A percentile compares a stretch with the other conserved stretches of the same genome.
Evolutionary conservation across 2,113 vertebrate genomes (phyloP).

Genomic region (Antechinus flavipes): DNA sequence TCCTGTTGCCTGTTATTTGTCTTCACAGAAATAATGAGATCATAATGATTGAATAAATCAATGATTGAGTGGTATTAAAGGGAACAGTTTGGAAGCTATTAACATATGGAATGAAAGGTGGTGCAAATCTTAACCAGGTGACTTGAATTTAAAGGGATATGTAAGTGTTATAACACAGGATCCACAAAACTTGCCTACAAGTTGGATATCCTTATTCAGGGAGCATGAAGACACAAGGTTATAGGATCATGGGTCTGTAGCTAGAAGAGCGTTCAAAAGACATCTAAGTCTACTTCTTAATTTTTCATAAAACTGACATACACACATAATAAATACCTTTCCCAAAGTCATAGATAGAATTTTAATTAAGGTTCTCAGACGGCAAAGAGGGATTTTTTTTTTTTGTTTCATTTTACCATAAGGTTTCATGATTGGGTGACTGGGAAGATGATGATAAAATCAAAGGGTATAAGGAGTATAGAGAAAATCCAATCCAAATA

Average conservation of each 20-base stretch:
- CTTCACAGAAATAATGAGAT: background rate
- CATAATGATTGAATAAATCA: background rate
- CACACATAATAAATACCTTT: background rate
- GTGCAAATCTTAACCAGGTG: background rate
- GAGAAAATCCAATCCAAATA: background rate
- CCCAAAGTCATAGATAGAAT: background rate
- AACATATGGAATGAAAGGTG: background rate
- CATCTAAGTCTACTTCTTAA: background rate
- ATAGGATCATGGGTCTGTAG: background rate
- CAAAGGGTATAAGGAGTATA: background rate
- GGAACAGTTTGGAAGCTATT: background rate
- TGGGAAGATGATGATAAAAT: background rate
- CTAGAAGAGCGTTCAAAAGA: background rate
- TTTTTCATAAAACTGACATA: background rate
- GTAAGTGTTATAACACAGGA: background rate
- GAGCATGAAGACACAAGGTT: background rate
- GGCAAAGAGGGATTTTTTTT: background rate
- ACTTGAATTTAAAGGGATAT: background rate
- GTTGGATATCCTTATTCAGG: background rate
- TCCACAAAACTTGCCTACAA: background rate
- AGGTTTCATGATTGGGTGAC: background rate
- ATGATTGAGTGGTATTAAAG: background rate
- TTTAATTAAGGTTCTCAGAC: background rate
- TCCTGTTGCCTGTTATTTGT: background rate
- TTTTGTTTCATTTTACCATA: background rate